Conservation (phyloP, 2,888 invertebrate genomes). For the Apotomis turbidana region DNA sequence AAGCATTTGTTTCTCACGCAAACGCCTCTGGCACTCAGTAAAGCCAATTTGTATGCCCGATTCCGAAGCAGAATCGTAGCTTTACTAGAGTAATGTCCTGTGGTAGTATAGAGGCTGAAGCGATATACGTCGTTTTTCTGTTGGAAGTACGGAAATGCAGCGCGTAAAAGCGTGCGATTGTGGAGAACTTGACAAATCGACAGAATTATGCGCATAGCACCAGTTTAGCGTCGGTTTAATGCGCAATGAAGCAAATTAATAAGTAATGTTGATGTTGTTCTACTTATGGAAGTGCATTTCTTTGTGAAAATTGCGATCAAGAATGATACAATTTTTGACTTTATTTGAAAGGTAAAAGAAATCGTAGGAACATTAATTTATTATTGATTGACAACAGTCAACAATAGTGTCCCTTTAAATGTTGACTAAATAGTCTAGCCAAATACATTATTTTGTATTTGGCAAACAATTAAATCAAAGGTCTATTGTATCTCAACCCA, state of each 20-base stretch:
- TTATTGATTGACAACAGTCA: background rate
- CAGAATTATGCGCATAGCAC: conserved; percentile 22
- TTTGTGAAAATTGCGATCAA: background rate
- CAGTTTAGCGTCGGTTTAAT: conserved; percentile 24
- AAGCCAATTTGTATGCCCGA: conserved; percentile 52
- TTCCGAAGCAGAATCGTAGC: conserved; percentile 35
- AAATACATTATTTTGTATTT: background rate
- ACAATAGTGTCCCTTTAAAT: no score
- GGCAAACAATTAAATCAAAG: background rate
- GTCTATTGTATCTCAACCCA: background rate
- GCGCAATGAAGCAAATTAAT: conserved; percentile 18
- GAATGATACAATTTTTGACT: no score
- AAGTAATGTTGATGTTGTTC: conserved; percentile 16
- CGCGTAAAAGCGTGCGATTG: conserved; percentile 35
- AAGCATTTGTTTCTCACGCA: conserved; percentile 61
- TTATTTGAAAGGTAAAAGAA: no score
- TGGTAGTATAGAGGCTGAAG: background rate
- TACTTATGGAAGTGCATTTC: conserved; percentile 4
- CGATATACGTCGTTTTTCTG: conserved; percentile 10
- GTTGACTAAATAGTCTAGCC: background rate
- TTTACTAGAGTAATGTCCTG: background rate
- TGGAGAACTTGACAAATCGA: conserved; percentile 38
- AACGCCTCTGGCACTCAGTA: conserved; percentile 49
- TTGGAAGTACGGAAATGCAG: conserved; percentile 10
- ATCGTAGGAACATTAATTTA: background rate